Base-by-base conservation (phyloP, 2,797 vertebrate species). In the Phoebastria nigripes region DNA sequence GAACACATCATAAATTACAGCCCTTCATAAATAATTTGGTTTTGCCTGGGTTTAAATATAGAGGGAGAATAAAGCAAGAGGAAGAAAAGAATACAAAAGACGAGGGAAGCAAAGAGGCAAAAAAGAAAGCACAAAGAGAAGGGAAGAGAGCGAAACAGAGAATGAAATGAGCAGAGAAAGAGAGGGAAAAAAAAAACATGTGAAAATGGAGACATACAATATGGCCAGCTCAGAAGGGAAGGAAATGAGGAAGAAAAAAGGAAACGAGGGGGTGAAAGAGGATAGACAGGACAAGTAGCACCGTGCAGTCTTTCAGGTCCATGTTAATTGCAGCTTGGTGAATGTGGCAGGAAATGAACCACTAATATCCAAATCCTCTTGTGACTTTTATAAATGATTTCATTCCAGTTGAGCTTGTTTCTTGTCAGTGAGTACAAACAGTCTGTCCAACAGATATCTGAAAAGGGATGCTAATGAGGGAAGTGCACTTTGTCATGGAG, bases 1-100 rank as follows among this genome's bases (percentile, higher is more conserved):
- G 94, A 96, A 97, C 63, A 71, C 96, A 97, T 97, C 96, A 82
- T 97, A 98, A 98, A 98, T 98, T 97, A 98, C 83, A 96, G 59
- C 66, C 96, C 90, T 97, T 98, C 97, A 98, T 97, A 98, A 98
- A 98, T 98, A 97, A 98, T 97, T 97, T 97, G 94, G 56, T 96
- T 97, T 92, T 97, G 88, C 89, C 71, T 92, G 67, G 58, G 66
- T 92, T 97, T 97, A 97, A 96, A 96, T 88, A 81, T 65, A 96
- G 81, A 70, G 69, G n/a, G 78, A 94, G 80, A 89, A 89, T 52
- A 82, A 87, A 94, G 84, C 4, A 5, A 72, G 51, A 62, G 44
- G 33, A 83, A 72, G 28, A 65, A 55, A 85, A 76, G 41, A 52
- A 72, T 31, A 39, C 9, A 35, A 72, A 42, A 72, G 20, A 72